Conservation (phyloP, 2,888 invertebrate species). For the Lasioglossum figueresi region DNA sequence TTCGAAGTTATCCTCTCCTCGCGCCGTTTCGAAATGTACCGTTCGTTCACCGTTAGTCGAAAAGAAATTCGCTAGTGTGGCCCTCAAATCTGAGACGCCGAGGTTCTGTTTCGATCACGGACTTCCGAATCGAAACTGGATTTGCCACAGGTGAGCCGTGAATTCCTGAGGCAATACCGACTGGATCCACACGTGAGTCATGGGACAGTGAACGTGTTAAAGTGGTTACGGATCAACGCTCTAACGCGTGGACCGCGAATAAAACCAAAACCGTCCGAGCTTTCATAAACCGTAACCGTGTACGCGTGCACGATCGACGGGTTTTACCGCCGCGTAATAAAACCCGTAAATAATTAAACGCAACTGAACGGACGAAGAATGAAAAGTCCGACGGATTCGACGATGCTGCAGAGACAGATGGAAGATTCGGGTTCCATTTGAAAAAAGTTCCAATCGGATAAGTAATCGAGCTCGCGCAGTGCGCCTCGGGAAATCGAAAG, state of each 20-base stretch:
- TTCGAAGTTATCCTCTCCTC: background rate
- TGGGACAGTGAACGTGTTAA: background rate
- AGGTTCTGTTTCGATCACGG: background rate
- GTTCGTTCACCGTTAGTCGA: background rate
- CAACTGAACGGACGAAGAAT: too few relatives aligned
- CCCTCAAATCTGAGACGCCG: background rate
- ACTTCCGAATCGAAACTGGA: conserved; percentile 7
- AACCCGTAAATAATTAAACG: background rate
- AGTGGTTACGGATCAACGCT: conserved; percentile 6
- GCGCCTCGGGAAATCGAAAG: background rate
- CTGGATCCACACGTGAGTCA: conserved; percentile 9
- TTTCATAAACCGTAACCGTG: background rate
- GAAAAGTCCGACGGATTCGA: background rate
- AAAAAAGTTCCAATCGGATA: background rate
- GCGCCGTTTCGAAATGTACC: background rate
- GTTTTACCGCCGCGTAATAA: background rate
- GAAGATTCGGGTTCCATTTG: background rate
- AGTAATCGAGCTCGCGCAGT: background rate
- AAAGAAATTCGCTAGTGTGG: background rate
- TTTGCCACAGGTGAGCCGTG: conserved; percentile 7
- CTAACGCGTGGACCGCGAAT: background rate
- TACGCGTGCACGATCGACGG: background rate
- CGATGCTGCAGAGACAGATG: too few relatives aligned
- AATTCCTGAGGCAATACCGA: background rate
- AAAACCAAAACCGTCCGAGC: background rate